Percentiles rank a stretch among this genome's conserved stretches.
These are phyloP conservation scores for Agrotis clavis DNA, from an alignment of 2,888 invertebrate species.

Conservation along the genomic window DNA sequence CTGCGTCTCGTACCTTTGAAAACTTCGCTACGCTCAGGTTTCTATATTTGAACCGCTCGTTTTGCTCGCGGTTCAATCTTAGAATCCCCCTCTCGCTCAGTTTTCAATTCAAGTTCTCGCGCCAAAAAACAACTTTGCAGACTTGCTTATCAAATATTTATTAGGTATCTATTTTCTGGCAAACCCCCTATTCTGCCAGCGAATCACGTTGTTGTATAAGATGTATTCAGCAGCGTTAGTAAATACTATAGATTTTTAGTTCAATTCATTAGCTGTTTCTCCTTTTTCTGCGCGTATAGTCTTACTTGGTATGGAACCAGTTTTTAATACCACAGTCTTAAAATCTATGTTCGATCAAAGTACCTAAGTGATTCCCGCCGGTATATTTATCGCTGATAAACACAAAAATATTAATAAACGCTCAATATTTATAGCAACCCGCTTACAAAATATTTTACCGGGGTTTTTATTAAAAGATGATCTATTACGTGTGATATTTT, in stretches of 20 bases:
- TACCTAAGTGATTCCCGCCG: conserved; percentile 1
- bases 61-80: no score
- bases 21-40: no score
- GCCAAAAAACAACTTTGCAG: no score
- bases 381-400: conserved; percentile 5
- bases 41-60: no score
- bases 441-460: conserved; percentile 33
- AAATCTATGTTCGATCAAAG: conserved; percentile 7
- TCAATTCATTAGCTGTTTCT: neutral
- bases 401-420: conserved; percentile 15
- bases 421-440: conserved; percentile 18
- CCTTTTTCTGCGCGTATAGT: neutral
- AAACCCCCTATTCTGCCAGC: neutral
- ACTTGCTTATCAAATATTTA: no score
- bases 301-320: neutral
- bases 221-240: neutral
- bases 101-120: no score
- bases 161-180: no score
- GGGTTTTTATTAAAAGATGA: conserved; percentile 12
- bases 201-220: neutral
- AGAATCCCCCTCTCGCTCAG: no score
- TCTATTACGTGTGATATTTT: conserved; percentile 33
- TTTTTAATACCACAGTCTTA: conserved; percentile 6
- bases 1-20: no score
- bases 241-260: neutral